Conservation (phyloP, 2,888 invertebrate species). For the Tipula vernalis region DNA sequence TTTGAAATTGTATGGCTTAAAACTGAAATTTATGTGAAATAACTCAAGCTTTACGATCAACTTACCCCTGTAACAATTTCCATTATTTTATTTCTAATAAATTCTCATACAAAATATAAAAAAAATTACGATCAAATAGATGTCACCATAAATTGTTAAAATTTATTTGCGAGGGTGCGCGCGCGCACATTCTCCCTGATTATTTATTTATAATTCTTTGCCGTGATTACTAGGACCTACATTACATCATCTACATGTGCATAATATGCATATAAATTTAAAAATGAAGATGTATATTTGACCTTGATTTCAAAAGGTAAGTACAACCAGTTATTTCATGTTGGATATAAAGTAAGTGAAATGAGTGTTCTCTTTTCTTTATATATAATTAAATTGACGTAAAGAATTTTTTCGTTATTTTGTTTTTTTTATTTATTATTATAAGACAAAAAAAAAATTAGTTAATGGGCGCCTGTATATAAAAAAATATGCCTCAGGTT, state of each 20-base stretch:
- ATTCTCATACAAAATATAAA: not conserved
- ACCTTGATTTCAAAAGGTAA: not conserved
- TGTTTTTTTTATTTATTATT: not conserved
- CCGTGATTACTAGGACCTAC: not conserved
- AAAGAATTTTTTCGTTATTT: not conserved
- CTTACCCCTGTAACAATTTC: not conserved
- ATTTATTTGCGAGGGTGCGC: not conserved
- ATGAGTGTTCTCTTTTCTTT: not conserved
- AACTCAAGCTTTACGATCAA: not conserved
- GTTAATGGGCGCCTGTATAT: not conserved
- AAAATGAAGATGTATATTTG: not conserved
- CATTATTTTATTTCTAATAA: not conserved
- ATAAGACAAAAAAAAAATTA: not conserved
- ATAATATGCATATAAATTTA: not conserved
- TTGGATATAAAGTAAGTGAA: not conserved
- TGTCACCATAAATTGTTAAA: not conserved
- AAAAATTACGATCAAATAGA: not conserved
- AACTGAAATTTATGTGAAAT: not conserved
- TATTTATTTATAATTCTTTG: not conserved
- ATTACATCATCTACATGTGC: not conserved
- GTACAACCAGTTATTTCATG: not conserved
- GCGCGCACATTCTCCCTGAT: not conserved
- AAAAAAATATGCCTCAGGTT: not conserved
- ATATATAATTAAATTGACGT: not conserved
- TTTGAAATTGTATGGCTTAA: not conserved